A percentile compares a stretch with the other conserved stretches of the same genome.
Evolutionary conservation across 2,888 invertebrate genomes (phyloP).

Genomic region (Eulithis testata): DNA sequence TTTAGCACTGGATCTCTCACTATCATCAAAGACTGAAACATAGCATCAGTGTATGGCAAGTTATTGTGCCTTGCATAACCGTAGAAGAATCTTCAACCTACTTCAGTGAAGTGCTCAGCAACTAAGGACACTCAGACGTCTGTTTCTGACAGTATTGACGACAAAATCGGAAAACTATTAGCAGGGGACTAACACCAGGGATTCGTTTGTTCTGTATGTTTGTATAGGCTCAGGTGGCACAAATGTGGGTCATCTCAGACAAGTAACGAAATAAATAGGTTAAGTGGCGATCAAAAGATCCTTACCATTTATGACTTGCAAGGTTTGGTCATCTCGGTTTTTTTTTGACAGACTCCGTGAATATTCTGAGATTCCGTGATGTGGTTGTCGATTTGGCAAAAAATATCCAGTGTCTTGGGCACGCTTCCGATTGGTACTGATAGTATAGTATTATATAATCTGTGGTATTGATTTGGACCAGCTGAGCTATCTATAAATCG

Average conservation of each 20-base stretch:
- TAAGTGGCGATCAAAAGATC: conserved; percentile 6
- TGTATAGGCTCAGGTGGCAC: conserved; percentile 39
- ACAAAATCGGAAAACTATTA: conserved; percentile 10
- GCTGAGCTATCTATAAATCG: too few relatives aligned
- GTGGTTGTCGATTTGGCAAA: too few relatives aligned
- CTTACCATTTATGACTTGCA: not conserved
- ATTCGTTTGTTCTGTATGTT: conserved; percentile 43
- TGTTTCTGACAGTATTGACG: conserved; percentile 10
- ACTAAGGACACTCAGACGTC: not conserved
- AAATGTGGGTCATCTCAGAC: conserved; percentile 32
- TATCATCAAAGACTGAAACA: too few relatives aligned
- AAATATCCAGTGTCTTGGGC: too few relatives aligned
- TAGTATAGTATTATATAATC: too few relatives aligned
- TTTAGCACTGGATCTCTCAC: too few relatives aligned
- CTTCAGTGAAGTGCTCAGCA: conserved; percentile 7
- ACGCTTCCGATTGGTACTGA: too few relatives aligned
- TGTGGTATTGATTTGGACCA: too few relatives aligned
- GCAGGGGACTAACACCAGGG: conserved; percentile 12
- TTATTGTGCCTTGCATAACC: not conserved
- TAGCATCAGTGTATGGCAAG: not conserved
- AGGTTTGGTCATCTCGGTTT: too few relatives aligned
- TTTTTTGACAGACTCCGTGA: too few relatives aligned
- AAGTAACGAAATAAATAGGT: conserved; percentile 23
- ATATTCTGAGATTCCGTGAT: too few relatives aligned
- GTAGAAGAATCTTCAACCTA: not conserved